Percentiles rank a stretch among this genome's conserved stretches.
Evolutionary conservation across 2,888 invertebrate species (phyloP).

Genomic region (Sphaeridia pumilis): DNA sequence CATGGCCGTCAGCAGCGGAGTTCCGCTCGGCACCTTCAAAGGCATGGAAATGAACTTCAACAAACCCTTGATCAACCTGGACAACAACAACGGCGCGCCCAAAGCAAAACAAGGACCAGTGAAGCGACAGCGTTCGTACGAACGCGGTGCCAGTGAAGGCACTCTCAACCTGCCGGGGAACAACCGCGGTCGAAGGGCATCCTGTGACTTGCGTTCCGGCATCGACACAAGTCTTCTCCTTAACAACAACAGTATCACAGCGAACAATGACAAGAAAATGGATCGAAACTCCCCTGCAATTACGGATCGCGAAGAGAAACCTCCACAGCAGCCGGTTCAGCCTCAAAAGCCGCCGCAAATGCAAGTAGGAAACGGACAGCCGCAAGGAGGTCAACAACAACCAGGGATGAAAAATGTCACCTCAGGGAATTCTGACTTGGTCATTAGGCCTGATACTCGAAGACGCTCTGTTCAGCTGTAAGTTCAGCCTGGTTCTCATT

Average conservation of each 20-base stretch:
- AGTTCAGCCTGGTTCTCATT: too few relatives aligned
- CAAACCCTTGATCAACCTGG: background rate
- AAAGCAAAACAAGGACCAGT: constrained; percentile 24
- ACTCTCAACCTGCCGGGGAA: constrained; percentile 33
- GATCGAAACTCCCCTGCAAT: background rate
- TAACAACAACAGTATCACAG: constrained; percentile 29
- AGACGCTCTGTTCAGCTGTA: constrained; percentile 35
- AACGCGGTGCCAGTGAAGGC: constrained; percentile 32
- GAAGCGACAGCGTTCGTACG: constrained; percentile 32
- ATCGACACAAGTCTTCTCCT: constrained; percentile 24
- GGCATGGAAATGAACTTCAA: constrained; percentile 5
- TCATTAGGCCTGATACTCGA: constrained; percentile 25
- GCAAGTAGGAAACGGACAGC: background rate
- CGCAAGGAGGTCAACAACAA: constrained; percentile 11
- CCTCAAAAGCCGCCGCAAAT: background rate
- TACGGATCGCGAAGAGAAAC: constrained; percentile 1
- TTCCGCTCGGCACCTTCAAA: constrained; percentile 4
- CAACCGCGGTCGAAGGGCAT: constrained; percentile 29
- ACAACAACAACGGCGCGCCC: background rate
- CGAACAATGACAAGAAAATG: constrained; percentile 8
- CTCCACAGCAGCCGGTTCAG: background rate
- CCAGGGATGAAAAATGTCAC: constrained; percentile 14
- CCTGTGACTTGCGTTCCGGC: constrained; percentile 32
- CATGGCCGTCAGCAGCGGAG: constrained; percentile 13
- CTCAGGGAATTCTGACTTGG: constrained; percentile 19